These are phyloP conservation scores for Sebastes wilsoni DNA, from an alignment of 2,797 vertebrate genomes.

Conservation along the genomic window DNA sequence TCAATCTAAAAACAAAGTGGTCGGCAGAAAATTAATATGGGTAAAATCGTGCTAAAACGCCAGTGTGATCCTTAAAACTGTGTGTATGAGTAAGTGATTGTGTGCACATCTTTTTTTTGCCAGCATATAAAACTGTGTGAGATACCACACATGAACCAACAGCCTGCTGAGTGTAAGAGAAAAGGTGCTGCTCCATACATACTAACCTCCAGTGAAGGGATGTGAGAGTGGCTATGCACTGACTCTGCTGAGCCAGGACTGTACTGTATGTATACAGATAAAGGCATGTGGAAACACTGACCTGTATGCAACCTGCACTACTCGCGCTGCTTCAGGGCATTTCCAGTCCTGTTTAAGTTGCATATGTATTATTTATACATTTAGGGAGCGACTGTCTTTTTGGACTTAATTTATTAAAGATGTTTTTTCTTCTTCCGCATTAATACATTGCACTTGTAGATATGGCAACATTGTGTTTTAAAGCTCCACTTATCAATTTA, in stretches of 20 bases:
- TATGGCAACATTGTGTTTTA: background rate
- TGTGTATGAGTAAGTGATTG: constrained; percentile 2
- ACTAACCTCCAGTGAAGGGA: constrained; percentile 11
- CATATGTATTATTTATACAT: constrained; percentile 40
- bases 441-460: background rate
- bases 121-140: constrained; percentile 5
- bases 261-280: constrained; percentile 35
- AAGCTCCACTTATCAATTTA: background rate
- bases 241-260: constrained; percentile 22
- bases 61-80: background rate
- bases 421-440: constrained; percentile 1
- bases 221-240: constrained; percentile 6
- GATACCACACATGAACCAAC: background rate
- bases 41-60: background rate
- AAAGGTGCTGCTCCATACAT: constrained; percentile 30
- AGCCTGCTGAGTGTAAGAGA: background rate
- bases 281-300: constrained; percentile 20
- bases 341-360: constrained; percentile 33
- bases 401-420: constrained; percentile 77
- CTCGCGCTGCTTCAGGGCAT: constrained; percentile 14
- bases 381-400: constrained; percentile 33
- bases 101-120: background rate
- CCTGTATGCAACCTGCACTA: constrained; percentile 56
- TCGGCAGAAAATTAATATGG: background rate
- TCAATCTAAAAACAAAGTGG: background rate